Evolutionary conservation across 2,888 invertebrate genomes (phyloP), one percentile per base, ranked within the genome.

Genomic region (Eremobia ochroleuca): DNA sequence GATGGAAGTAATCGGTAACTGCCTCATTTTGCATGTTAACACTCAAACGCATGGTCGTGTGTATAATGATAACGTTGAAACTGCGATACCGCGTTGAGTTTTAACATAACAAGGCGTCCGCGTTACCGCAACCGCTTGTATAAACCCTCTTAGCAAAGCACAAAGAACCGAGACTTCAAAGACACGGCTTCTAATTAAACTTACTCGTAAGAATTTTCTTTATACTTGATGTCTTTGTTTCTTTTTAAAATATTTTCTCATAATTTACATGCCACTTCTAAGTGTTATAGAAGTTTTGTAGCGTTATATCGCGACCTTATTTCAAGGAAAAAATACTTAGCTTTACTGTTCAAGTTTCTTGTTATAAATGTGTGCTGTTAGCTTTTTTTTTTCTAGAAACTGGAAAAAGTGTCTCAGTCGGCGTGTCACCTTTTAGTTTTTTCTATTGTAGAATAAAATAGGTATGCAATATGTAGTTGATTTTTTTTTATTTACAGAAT

Each of bases 151-250:
- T 82, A 73, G 6, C 52, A 64, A 67, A 31, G 64, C 85, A 85
- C 77, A 82, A 85, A 83, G 81, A 70, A 73, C 81, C 49, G 55
- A 67, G 77, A 81, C 70, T 82, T 82, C 85, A 87, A 84, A 85
- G 83, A 72, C 79, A 71, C 52, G 76, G 68, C 74, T 83, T 81
- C 86, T 91, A 91, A 91, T 91, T 91, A 91, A 89, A 90, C 79
- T 87, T 84, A 87, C 86, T 90, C 85, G 85, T 81, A 85, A 85
- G 82, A 87, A 87, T 86, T 83, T 87, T 87, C 84, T 85, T 81
- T 58, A 78, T 70, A 73, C 61, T 73, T 76, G 37, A 83, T 82
- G 77, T 85, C 85, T 89, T 88, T 89, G 87, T 89, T 90, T 85
- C 85, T 87, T 89, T 90, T 87, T 78, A 28, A 83, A 84, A 86